A percentile compares a stretch with the other conserved stretches of the same genome.
Conservation (phyloP, 2,113 vertebrate genomes). For the Melanerpes aurifrons region DNA sequence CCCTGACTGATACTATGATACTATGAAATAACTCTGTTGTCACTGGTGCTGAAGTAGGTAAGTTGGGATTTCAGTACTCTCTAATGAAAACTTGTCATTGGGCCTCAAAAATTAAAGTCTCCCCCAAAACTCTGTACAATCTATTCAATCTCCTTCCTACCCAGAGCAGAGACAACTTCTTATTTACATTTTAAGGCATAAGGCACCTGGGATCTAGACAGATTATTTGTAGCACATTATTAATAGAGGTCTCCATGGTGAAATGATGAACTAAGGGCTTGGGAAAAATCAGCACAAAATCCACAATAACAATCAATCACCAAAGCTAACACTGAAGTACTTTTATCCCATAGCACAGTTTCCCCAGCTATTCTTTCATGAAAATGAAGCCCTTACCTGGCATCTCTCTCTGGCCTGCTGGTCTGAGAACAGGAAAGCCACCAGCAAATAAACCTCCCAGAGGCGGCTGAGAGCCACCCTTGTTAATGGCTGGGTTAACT, state of each 20-base stretch:
- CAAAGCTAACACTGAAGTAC: background rate
- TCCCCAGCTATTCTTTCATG: background rate
- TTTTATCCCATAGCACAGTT: background rate
- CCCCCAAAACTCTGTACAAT: background rate
- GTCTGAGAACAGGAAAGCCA: slow-evolving; percentile 92
- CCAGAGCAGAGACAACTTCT: background rate
- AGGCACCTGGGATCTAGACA: background rate
- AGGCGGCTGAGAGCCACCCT: slow-evolving; percentile 72
- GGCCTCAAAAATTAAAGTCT: background rate
- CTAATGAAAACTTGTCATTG: background rate
- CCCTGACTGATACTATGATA: too few relatives aligned
- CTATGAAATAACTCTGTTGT: background rate
- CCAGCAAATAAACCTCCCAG: slow-evolving; percentile 91
- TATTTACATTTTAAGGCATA: background rate
- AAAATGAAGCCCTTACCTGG: slow-evolving; percentile 73
- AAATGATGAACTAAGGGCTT: background rate
- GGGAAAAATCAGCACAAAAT: background rate
- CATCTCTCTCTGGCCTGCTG: slow-evolving; percentile 86
- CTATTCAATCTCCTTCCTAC: background rate
- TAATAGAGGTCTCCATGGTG: background rate
- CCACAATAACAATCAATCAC: background rate
- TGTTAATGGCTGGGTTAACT: slow-evolving; percentile 53
- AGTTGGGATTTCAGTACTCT: background rate
- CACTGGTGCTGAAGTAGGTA: background rate
- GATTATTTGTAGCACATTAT: background rate